These are phyloP conservation scores for Scortum barcoo DNA, from an alignment of 2,113 vertebrate species.

Conservation along the genomic window DNA sequence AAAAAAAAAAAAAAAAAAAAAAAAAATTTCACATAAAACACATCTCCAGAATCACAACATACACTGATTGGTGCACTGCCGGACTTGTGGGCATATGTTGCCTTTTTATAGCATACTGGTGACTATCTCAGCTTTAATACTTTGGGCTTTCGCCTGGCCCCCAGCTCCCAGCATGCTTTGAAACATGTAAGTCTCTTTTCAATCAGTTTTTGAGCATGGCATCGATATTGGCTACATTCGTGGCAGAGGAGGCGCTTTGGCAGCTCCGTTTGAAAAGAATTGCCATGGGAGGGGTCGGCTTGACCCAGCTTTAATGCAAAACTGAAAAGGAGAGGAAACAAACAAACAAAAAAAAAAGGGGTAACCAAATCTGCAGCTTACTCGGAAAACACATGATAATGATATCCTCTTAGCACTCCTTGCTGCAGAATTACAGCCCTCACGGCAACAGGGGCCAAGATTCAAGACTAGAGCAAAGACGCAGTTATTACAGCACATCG, in stretches of 20 bases:
- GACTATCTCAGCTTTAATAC: constrained; percentile 84
- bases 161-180: constrained; percentile 87
- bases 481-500: constrained; percentile 77
- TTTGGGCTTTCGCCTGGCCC: constrained; percentile 84
- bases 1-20: constrained; percentile 13
- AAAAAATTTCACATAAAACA: constrained; percentile 9
- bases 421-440: constrained; percentile 82
- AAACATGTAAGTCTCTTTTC: constrained; percentile 88
- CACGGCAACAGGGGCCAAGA: constrained; percentile 74
- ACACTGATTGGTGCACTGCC: constrained; percentile 47
- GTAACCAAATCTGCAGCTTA: constrained; percentile 88
- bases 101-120: constrained; percentile 81
- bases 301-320: constrained; percentile 85
- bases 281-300: constrained; percentile 83
- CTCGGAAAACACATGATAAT: constrained; percentile 85
- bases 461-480: constrained; percentile 77
- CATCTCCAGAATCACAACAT: constrained; percentile 54
- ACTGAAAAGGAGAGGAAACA: constrained; percentile 81
- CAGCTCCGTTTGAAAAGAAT: constrained; percentile 82
- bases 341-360: constrained; percentile 64
- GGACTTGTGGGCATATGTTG: constrained; percentile 72
- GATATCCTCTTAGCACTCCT: constrained; percentile 86
- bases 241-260: constrained; percentile 85
- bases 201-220: constrained; percentile 85
- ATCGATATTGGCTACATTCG: constrained; percentile 85